Evolutionary conservation across 2,797 vertebrate species (phyloP).

Genomic region (Setipinna tenuifilis): DNA sequence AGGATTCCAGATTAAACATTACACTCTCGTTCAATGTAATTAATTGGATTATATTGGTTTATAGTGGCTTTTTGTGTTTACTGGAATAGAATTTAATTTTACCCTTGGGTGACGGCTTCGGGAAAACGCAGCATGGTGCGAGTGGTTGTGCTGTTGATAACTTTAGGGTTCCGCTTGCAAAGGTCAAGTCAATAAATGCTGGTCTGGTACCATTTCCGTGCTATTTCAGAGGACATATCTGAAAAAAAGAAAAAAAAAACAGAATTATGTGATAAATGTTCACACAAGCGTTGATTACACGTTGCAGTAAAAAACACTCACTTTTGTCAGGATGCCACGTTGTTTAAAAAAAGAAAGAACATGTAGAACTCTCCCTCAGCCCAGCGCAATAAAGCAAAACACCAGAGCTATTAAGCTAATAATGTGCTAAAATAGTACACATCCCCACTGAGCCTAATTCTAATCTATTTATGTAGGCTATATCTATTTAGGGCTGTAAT

Average conservation of each 20-base stretch:
- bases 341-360: background rate
- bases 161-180: slow-evolving; percentile 42
- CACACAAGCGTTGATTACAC: background rate
- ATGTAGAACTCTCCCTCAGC: too few species aligned
- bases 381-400: too few species aligned
- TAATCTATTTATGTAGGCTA: too few species aligned
- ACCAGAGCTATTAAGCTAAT: too few species aligned
- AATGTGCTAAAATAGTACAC: too few species aligned
- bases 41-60: slow-evolving; percentile 57
- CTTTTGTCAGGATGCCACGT: background rate
- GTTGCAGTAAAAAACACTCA: background rate
- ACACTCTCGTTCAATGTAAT: slow-evolving; percentile 54
- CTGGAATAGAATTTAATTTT: slow-evolving; percentile 57
- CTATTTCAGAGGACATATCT: slow-evolving; percentile 1
- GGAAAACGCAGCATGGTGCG: slow-evolving; percentile 27
- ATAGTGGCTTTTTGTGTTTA: slow-evolving; percentile 41
- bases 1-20: slow-evolving; percentile 50
- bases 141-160: slow-evolving; percentile 38
- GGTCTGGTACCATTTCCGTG: slow-evolving; percentile 25
- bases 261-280: background rate
- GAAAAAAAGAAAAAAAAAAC: too few species aligned
- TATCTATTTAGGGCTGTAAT: too few species aligned
- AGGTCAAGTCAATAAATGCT: slow-evolving; percentile 52
- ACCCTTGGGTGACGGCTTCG: slow-evolving; percentile 47
- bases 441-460: too few species aligned